Evolutionary conservation across 1,140 invertebrate species (phyloP).

Genomic region (Xylocopa sonorina): DNA sequence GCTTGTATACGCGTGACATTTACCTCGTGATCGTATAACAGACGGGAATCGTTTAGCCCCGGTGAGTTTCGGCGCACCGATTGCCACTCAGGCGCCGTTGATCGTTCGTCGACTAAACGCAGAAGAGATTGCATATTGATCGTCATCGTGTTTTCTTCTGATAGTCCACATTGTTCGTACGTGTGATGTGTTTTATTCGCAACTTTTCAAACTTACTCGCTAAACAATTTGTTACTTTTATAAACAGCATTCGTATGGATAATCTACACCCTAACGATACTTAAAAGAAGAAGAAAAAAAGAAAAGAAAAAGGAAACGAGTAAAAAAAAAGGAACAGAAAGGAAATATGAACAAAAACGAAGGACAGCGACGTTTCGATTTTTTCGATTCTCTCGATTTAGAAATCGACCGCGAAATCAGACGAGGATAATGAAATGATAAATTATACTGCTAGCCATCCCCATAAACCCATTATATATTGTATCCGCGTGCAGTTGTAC

Average conservation of each 20-base stretch:
- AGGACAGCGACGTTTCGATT: constrained; percentile 20
- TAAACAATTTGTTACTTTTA: constrained; percentile 64
- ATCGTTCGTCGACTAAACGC: constrained; percentile 9
- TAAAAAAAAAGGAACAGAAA: constrained; percentile 1
- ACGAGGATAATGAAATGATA: constrained; percentile 38
- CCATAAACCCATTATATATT: constrained; percentile 65
- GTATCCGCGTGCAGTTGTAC: constrained; percentile 24
- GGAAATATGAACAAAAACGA: constrained; percentile 42
- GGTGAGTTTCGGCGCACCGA: not conserved
- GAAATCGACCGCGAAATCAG: constrained; percentile 9
- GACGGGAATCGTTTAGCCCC: constrained; percentile 2
- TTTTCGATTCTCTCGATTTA: constrained; percentile 16
- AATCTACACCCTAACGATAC: constrained; percentile 60
- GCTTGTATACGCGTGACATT: not conserved
- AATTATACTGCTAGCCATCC: constrained; percentile 48
- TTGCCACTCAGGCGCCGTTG: not conserved
- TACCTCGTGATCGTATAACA: constrained; percentile 4
- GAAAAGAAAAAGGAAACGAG: not conserved
- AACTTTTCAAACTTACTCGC: constrained; percentile 58
- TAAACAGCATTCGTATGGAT: constrained; percentile 62
- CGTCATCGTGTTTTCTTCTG: constrained; percentile 9
- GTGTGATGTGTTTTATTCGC: constrained; percentile 42
- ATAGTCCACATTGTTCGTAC: constrained; percentile 12
- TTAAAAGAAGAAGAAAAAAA: constrained; percentile 28
- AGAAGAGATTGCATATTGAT: not conserved